Evolutionary conservation across 2,797 vertebrate species (phyloP).

Genomic region (Rhabdophis nuchalis): DNA sequence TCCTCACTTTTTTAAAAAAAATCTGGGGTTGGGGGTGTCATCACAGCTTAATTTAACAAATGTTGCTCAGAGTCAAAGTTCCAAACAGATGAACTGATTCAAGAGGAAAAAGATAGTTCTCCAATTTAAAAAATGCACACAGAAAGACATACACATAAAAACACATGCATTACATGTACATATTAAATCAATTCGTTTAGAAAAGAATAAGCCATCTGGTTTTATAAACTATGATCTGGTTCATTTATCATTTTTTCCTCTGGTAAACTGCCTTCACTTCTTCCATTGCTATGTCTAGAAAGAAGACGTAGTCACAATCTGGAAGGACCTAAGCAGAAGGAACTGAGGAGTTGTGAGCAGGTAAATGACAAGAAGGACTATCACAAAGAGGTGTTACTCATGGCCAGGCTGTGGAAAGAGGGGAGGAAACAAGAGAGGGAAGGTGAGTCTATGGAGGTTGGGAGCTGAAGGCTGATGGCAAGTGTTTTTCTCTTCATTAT

Average conservation of each 20-base stretch:
- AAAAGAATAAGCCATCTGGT: background rate
- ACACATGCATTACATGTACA: background rate
- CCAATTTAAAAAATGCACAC: background rate
- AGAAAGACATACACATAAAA: background rate
- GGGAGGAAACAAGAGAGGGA: background rate
- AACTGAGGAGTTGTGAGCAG: background rate
- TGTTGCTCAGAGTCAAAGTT: background rate
- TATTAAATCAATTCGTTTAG: background rate
- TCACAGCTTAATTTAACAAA: background rate
- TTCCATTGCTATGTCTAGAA: background rate
- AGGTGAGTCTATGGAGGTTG: background rate
- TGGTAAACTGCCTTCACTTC: background rate
- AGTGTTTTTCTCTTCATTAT: background rate
- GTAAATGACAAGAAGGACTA: background rate
- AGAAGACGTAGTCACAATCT: background rate
- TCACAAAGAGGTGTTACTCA: background rate
- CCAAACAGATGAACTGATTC: background rate
- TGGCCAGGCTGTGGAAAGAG: background rate
- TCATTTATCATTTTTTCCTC: background rate
- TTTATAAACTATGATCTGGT: background rate
- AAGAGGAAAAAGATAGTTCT: background rate
- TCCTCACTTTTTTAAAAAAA: background rate
- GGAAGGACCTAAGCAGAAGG: background rate
- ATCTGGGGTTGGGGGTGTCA: background rate
- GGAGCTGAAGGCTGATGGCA: background rate